These are phyloP conservation scores for Pogonus chalceus DNA, from an alignment of 1,140 invertebrate genomes.

Conservation along the genomic window DNA sequence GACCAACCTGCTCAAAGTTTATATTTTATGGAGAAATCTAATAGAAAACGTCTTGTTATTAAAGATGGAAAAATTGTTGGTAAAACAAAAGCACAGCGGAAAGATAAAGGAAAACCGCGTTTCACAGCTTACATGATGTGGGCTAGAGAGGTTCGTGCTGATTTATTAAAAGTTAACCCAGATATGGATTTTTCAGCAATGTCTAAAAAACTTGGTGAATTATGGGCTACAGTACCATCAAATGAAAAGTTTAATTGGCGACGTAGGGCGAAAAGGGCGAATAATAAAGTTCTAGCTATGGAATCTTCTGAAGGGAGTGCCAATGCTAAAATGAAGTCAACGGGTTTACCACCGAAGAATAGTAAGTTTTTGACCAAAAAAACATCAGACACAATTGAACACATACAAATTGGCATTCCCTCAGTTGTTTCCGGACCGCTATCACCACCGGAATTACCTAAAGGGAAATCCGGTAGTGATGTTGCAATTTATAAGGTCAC, in stretches of 20 bases:
- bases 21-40: slow-evolving; percentile 68
- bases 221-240: slow-evolving; percentile 56
- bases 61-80: slow-evolving; percentile 63
- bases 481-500: slow-evolving; percentile 50
- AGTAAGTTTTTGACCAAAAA: slow-evolving; percentile 36
- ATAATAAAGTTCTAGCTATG: not conserved
- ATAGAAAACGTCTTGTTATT: slow-evolving; percentile 63
- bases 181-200: slow-evolving; percentile 73
- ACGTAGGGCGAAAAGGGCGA: slow-evolving; percentile 41
- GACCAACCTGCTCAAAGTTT: slow-evolving; percentile 49
- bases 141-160: slow-evolving; percentile 70
- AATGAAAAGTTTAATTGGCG: slow-evolving; percentile 41
- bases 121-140: slow-evolving; percentile 86
- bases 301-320: not conserved
- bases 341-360: slow-evolving; percentile 5
- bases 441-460: slow-evolving; percentile 39
- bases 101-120: slow-evolving; percentile 70
- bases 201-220: slow-evolving; percentile 68
- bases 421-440: slow-evolving; percentile 34
- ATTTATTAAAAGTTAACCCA: slow-evolving; percentile 58
- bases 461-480: slow-evolving; percentile 30
- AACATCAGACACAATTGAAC: slow-evolving; percentile 31
- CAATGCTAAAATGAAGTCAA: slow-evolving; percentile 5
- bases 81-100: slow-evolving; percentile 57
- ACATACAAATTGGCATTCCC: slow-evolving; percentile 37